These are phyloP conservation scores for Tyto alba DNA, from an alignment of 2,113 vertebrate species.

Conservation along the genomic window DNA sequence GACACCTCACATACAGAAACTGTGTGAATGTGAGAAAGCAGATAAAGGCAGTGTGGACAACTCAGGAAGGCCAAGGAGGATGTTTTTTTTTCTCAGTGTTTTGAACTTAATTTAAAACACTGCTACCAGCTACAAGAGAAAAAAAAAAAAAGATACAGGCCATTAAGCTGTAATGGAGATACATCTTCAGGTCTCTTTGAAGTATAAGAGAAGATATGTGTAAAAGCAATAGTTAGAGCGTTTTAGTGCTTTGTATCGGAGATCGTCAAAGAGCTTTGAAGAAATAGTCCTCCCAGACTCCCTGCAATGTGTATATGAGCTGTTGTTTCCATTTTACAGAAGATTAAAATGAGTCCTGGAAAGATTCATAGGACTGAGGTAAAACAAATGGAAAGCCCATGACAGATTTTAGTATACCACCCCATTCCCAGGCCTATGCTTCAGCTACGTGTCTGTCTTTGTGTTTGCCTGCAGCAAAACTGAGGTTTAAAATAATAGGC, in stretches of 20 bases:
- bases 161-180: conserved; percentile 51
- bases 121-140: background rate
- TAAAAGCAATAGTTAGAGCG: background rate
- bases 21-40: background rate
- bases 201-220: background rate
- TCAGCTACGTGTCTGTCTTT: background rate
- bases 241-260: background rate
- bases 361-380: background rate
- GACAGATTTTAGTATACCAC: background rate
- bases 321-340: conserved; percentile 1
- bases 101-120: conserved; percentile 30
- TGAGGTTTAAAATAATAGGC: background rate
- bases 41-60: background rate
- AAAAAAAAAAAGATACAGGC: background rate
- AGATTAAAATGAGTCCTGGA: background rate
- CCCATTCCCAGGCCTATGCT: background rate
- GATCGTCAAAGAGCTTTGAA: background rate
- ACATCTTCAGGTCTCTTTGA: conserved; percentile 15
- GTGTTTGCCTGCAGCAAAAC: background rate
- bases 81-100: background rate
- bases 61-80: background rate
- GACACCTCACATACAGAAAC: background rate
- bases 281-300: background rate
- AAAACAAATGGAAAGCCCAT: background rate
- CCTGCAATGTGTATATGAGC: background rate